These are phyloP conservation scores for Bellardia pandia DNA, from an alignment of 2,888 invertebrate species.

Conservation along the genomic window DNA sequence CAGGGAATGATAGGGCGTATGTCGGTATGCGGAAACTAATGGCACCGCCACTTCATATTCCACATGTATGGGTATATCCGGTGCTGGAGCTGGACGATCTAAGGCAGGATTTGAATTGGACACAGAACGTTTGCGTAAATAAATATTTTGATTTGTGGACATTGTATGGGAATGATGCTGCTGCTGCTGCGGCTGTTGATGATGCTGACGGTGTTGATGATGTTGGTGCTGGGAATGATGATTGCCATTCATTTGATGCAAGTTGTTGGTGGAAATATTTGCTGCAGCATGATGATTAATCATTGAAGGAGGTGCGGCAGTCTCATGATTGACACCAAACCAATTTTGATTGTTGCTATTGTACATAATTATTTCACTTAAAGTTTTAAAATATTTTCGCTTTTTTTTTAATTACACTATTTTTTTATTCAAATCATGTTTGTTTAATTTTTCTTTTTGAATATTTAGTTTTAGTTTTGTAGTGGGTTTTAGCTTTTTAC, in stretches of 20 bases:
- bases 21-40: conserved; percentile 83
- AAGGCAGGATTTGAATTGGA: conserved; percentile 83
- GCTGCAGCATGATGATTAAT: conserved; percentile 54
- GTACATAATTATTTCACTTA: conserved; percentile 77
- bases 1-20: conserved; percentile 84
- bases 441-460: conserved; percentile 31
- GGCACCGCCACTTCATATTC: conserved; percentile 84
- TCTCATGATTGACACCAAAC: conserved; percentile 78
- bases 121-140: conserved; percentile 80
- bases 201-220: conserved; percentile 44
- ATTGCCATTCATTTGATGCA: conserved; percentile 69
- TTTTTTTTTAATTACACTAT: conserved; percentile 1
- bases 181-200: conserved; percentile 11
- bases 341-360: conserved; percentile 82
- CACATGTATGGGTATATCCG: conserved; percentile 81
- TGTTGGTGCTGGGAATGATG: conserved; percentile 46
- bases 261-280: conserved; percentile 49
- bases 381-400: conserved; percentile 44
- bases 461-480: conserved; percentile 4
- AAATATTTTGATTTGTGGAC: conserved; percentile 74
- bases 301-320: conserved; percentile 45
- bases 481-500: not conserved
- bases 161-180: conserved; percentile 39
- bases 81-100: conserved; percentile 77
- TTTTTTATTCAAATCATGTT: conserved; percentile 25